A percentile compares a stretch with the other conserved stretches of the same genome.
Conservation (phyloP, 2,888 invertebrate species). For the Anoplius nigerrimus region DNA sequence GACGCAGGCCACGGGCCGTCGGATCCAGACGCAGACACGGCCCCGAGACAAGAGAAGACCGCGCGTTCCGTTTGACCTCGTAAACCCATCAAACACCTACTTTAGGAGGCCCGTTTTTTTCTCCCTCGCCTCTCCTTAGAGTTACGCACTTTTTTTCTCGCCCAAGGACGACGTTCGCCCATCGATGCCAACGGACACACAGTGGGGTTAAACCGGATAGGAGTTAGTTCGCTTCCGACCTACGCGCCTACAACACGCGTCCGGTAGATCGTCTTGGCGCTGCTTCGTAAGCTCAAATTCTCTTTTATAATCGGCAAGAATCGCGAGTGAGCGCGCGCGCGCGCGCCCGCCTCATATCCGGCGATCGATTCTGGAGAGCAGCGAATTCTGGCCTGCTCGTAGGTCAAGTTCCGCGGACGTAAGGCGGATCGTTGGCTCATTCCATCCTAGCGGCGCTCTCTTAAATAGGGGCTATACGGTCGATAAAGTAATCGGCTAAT, state of each 20-base stretch:
- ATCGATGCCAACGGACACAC: constrained; percentile 43
- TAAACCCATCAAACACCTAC: constrained; percentile 55
- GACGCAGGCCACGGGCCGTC: constrained; percentile 39
- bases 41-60: constrained; percentile 1
- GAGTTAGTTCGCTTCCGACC: constrained; percentile 66
- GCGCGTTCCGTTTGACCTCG: constrained; percentile 17
- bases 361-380: neutral
- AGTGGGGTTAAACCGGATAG: constrained; percentile 63
- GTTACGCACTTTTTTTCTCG: constrained; percentile 39
- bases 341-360: neutral
- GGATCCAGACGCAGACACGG: constrained; percentile 26
- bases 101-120: constrained; percentile 60
- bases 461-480: no score
- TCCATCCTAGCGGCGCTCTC: no score
- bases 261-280: neutral
- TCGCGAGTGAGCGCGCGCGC: no score
- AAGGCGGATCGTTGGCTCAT: no score
- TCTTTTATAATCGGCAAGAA: no score
- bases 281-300: no score
- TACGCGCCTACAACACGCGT: constrained; percentile 41
- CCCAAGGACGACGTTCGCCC: constrained; percentile 63
- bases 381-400: no score
- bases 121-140: constrained; percentile 39
- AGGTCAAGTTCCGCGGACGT: no score
- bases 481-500: no score